Percentiles rank a stretch among this genome's conserved stretches.
Evolutionary conservation across 2,797 vertebrate species (phyloP).

Genomic region (Labeo calbasu): DNA sequence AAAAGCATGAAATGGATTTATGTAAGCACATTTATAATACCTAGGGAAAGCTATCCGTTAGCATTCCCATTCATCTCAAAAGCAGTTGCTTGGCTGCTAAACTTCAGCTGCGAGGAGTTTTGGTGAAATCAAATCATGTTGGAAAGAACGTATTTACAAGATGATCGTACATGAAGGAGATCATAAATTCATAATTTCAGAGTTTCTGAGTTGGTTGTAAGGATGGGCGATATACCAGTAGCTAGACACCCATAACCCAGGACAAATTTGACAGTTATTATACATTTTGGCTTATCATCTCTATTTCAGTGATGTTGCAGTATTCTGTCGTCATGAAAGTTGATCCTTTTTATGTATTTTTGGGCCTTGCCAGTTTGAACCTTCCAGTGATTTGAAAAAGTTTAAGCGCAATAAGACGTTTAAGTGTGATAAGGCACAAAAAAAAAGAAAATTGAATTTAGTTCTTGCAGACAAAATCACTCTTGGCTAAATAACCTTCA

Average conservation of each 20-base stretch:
- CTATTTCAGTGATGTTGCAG: background rate
- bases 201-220: background rate
- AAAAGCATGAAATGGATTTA: slow-evolving; percentile 9
- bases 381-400: background rate
- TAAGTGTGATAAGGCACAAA: background rate
- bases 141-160: background rate
- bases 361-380: slow-evolving; percentile 1
- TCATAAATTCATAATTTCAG: background rate
- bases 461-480: background rate
- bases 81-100: background rate
- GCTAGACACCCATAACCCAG: background rate
- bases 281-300: background rate
- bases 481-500: background rate
- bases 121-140: background rate
- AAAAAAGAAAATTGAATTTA: background rate
- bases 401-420: background rate
- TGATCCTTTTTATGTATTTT: background rate
- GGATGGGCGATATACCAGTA: background rate
- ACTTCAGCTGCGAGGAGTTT: background rate
- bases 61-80: background rate
- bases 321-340: background rate
- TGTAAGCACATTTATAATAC: background rate
- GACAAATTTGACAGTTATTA: background rate
- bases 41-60: background rate
- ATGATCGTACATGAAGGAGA: background rate